Percentiles rank a stretch among this genome's conserved stretches.
These are phyloP conservation scores for Aphrophora alni DNA, from an alignment of 2,888 invertebrate species.

Conservation along the genomic window DNA sequence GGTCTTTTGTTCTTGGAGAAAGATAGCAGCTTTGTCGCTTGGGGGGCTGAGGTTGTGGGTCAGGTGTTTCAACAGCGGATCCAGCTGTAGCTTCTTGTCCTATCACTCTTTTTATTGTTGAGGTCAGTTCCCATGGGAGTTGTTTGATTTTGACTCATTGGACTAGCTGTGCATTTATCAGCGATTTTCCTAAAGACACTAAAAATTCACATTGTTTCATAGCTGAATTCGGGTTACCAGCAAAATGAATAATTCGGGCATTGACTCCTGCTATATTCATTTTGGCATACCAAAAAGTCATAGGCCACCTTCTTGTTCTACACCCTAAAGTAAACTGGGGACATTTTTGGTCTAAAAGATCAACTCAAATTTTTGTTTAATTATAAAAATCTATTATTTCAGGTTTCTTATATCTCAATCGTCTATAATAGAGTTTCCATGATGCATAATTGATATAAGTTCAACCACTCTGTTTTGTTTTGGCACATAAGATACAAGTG, in stretches of 20 bases:
- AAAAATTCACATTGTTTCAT: neutral
- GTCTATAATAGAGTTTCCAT: too few species aligned
- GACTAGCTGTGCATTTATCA: slow-evolving; percentile 12
- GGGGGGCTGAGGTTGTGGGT: too few species aligned
- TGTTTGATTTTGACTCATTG: neutral
- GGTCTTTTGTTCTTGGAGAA: too few species aligned
- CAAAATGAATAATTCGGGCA: slow-evolving; percentile 7
- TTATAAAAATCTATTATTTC: slow-evolving; percentile 31
- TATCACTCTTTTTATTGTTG: too few species aligned
- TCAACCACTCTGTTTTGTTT: neutral
- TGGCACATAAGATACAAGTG: slow-evolving; percentile 16
- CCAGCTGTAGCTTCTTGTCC: too few species aligned
- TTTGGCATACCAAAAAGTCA: too few species aligned
- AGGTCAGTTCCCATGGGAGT: slow-evolving; percentile 12
- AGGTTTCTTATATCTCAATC: too few species aligned
- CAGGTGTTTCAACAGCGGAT: too few species aligned
- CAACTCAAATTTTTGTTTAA: slow-evolving; percentile 35
- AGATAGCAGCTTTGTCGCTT: too few species aligned
- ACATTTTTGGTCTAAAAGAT: slow-evolving; percentile 39
- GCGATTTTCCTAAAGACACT: neutral
- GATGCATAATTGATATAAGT: slow-evolving; percentile 35
- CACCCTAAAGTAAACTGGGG: slow-evolving; percentile 25
- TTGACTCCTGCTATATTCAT: slow-evolving; percentile 35
- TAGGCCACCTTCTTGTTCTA: slow-evolving; percentile 33
- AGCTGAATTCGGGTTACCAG: slow-evolving; percentile 7